Evolutionary conservation across 2,888 invertebrate genomes (phyloP), one percentile per base, ranked within the genome.

Genomic region (Venusia cambrica): DNA sequence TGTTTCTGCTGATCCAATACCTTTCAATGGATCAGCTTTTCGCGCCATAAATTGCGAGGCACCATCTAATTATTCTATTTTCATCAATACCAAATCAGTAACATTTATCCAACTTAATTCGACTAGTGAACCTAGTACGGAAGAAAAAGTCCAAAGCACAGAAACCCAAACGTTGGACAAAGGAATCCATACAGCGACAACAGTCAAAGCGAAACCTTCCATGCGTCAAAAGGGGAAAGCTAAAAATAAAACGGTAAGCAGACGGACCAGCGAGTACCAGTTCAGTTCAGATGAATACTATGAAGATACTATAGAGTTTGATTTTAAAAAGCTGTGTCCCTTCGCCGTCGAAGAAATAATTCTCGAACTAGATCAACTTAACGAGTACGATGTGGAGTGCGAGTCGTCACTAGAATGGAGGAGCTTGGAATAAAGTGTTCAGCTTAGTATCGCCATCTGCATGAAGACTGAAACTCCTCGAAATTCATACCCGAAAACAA

Each of bases 251-350:
- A 38, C 51, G 28, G 26, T 48, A 14, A 38, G 8, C 2, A 59
- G 76, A 14, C 57, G 75, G 3, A 54, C 51, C 0, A 59, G 61
- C 8, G 81, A 81, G 5, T 84, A 85, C 31, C 51, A 66, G 46
- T 79, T 80, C 17, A 77, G 77, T 35, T 76, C 80, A 0, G 40
- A 60, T 0, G 83, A 84, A 39, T 83, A 83, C 39, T 78, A 81
- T 18, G 83, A 80, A 5, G 80, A 81, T 1, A 22, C 41, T 0
- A 29, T 46, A 0, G 62, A 62, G 1, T 78, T 81, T 21, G 56
- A 69, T 5, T n/a, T n/a, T n/a, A 16, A 7, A 0, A 2, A 26
- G 0, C 0, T 30, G 1, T 84, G 84, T 36, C 73, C 75, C 0
- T 59, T 64, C 1, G 54, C 32, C 0, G 65, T 84, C 1, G 64